Evolutionary conservation across 2,888 invertebrate species (phyloP).

Genomic region (Erannis defoliaria): DNA sequence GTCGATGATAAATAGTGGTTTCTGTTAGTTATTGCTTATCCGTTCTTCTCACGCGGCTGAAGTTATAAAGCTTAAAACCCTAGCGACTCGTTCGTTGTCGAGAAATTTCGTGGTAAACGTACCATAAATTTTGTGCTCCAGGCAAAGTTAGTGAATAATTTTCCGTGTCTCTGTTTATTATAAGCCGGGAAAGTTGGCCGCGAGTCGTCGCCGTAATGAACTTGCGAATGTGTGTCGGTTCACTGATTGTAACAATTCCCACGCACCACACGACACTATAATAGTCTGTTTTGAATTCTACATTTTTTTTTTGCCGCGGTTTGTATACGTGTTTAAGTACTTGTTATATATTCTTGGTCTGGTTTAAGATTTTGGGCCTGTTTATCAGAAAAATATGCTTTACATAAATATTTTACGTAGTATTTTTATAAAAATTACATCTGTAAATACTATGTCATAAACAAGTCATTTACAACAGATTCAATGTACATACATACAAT

Average conservation of each 20-base stretch:
- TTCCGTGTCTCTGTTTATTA: slow-evolving; percentile 85
- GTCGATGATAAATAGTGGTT: slow-evolving; percentile 37
- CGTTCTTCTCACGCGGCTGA: slow-evolving; percentile 63
- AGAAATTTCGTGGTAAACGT: slow-evolving; percentile 81
- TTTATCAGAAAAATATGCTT: background rate
- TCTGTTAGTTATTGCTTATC: slow-evolving; percentile 55
- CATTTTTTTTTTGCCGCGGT: slow-evolving; percentile 16
- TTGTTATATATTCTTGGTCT: background rate
- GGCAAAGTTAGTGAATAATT: slow-evolving; percentile 83
- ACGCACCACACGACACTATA: slow-evolving; percentile 38
- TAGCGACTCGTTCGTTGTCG: slow-evolving; percentile 81
- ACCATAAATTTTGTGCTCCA: slow-evolving; percentile 82
- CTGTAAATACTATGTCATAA: too few relatives aligned
- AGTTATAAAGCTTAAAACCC: slow-evolving; percentile 77
- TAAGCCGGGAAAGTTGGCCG: slow-evolving; percentile 76
- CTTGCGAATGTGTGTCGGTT: slow-evolving; percentile 69
- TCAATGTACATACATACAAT: too few relatives aligned
- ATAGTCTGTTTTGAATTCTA: slow-evolving; percentile 38
- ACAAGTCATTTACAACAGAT: too few relatives aligned
- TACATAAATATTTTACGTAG: too few relatives aligned
- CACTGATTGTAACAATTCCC: slow-evolving; percentile 59
- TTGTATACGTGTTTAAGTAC: slow-evolving; percentile 25
- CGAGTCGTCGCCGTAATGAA: slow-evolving; percentile 76
- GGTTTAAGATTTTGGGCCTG: background rate
- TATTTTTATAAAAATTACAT: too few relatives aligned